Evolutionary conservation across 2,888 invertebrate genomes (phyloP), one percentile per base, ranked within the genome.

Genomic region (Ornithoptera priamus): DNA sequence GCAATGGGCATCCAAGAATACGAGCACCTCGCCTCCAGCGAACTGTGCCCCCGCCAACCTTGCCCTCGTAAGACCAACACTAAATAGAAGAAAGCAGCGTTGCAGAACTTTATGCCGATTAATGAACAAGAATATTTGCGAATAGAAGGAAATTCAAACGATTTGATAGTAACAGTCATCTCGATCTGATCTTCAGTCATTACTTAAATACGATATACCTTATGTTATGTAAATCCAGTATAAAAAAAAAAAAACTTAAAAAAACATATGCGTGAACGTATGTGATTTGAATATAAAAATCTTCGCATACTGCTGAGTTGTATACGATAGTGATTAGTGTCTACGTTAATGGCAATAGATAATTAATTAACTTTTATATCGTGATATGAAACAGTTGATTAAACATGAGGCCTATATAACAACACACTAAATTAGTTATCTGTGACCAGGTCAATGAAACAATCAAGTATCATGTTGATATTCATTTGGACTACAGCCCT

Each of bases 1-100:
- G 88, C 98, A 98, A 87, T 98, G 98, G 1, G 98, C 96, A 92
- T 98, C 98, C 73, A 98, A 92, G 88, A 98, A 98, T 65, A 98
- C 94, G 67, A 98, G 87, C 57, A 95, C 96, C 81, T 97, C 96
- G 0, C 97, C 98, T 0, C 77, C 84, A 2, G 99, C 97, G 72
- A 94, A 94, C 72, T 96, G 94, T 2, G 99, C 99, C 60, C 99
- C 99, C 65, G 96, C 96, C 75, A 99, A 92, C 62, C 98, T 94
- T 0, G 99, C 99, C 58, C 97, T 93, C 69, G 98, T 94, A 67
- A 96, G 93, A 67, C 99, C 93, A 63, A 98, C 96, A 20, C 98
- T 97, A 89, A 96, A 96, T 72, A 97, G 87, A 84, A 61, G 66
- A 66, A 64, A 69, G 50, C 24, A 18, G 15, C 60, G n/a, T 59